Base-by-base conservation (phyloP, 2,797 vertebrate genomes). In the Thalassophryne amazonica region DNA sequence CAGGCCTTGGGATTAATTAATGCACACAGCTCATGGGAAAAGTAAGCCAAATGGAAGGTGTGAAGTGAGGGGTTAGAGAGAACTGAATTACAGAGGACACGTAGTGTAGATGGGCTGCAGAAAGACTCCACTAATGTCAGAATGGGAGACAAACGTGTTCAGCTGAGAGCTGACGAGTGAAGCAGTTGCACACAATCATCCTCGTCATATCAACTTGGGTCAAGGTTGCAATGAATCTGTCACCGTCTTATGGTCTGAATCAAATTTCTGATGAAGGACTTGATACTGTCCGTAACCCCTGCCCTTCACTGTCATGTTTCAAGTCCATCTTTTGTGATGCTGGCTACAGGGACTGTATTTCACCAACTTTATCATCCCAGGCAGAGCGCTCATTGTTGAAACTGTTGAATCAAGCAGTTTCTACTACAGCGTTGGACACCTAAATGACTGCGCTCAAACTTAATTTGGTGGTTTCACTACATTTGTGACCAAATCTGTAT, bases 221-320 rank as follows among this genome's bases (percentile, higher is more conserved):
- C 81, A 78, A 79, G 85, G 84, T 81, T 80, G 73, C 8, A 11
- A 24, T 32, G 62, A 71, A 57, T 78, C 72, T 82, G 71, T 81
- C 82, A 75, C 63, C 57, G 75, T 84, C 73, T 84, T 83, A 86
- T 80, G 77, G 69, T 72, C 84, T 79, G 56, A 73, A 78, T 88
- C 82, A 71, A 64, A 79, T 50, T 63, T 74, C 57, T 81, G 84
- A 87, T 79, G 76, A 77, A 71, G 66, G 82, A 83, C 69, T 72
- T 65, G 77, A 60, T 76, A 66, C 48, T 72, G 69, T 48, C 60
- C 14, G 43, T 53, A 65, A 73, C 77, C 83, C 46, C 56, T 77
- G 74, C 32, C 73, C 69, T 52, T 69, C 21, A 38, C 76, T 84
- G 84, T 80, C 85, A 72, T 55, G 46, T 67, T 18, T 69, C 65